phyloP scores from a whole-genome alignment of 2,113 vertebrate genomes.

The Emydocephalus ijimae region DNA sequence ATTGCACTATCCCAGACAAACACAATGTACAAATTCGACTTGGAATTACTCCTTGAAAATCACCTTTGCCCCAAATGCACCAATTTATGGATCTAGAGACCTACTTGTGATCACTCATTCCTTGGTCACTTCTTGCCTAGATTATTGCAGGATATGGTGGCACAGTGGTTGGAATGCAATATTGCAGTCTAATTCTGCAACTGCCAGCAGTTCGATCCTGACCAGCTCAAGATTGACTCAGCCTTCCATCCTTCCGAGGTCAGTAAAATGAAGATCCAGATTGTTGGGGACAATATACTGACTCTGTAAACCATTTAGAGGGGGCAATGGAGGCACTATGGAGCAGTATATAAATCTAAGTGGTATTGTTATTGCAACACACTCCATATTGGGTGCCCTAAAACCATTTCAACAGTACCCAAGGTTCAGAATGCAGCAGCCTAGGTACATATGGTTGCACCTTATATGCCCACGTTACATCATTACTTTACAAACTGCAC shows the following conservation, averaged over 20 bases:
- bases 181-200: too few species aligned
- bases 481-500: background rate
- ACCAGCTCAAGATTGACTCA: too few species aligned
- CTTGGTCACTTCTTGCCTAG: background rate
- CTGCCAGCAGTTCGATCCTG: too few species aligned
- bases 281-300: too few species aligned
- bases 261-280: too few species aligned
- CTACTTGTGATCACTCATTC: background rate
- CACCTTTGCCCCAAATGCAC: background rate
- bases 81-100: background rate
- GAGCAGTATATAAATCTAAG: too few species aligned
- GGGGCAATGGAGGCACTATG: too few species aligned
- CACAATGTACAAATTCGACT: background rate
- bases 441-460: background rate
- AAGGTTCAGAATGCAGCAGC: background rate
- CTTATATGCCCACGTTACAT: background rate
- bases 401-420: background rate
- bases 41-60: background rate
- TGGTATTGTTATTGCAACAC: background rate
- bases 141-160: background rate
- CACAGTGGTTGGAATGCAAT: too few species aligned
- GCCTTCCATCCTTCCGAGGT: too few species aligned
- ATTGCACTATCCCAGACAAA: background rate
- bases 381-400: background rate
- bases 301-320: too few species aligned